Evolutionary conservation across 2,888 invertebrate species (phyloP), one percentile per base, ranked within the genome.

Genomic region (Arctia plantaginis): DNA sequence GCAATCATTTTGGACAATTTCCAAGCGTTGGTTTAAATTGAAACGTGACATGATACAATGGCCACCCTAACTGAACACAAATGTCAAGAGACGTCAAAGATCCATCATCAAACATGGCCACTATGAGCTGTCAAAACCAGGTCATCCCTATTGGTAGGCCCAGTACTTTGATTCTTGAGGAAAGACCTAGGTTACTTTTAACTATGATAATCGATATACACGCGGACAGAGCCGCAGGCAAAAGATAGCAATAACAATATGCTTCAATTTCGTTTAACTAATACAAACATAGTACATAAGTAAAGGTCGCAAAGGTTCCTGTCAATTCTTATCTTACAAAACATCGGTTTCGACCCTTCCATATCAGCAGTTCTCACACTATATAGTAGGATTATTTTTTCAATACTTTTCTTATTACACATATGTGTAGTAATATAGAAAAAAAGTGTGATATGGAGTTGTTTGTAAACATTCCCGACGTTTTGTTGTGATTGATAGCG

Each of bases 391-490:
- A 47, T 51, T 65, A 73, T 73, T 73, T 73, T 62, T 69, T 73
- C 39, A 47, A 73, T 64, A 64, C 65, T 67, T 51, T 64, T 44
- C 7, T 27, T 27, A 66, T 27, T 20, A 67, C 44, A 51, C 10
- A 41, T 64, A 68, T 41, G 10, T 51, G 10, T 51, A 23, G 51
- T 51, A 23, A 51, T 51, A 23, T 51, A 51, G 3, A 20, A 44
- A 73, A 73, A 73, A 69, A 69, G 27, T 71, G 41, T 66, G 44
- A 59, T n/a, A 69, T 72, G 20, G 69, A 69, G 64, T 72, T 70
- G 67, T 70, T 74, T 67, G 67, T 74, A 77, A 74, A 74, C 70
- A 72, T 77, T 66, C 72, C 23, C 72, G 67, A 66, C n/a, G 55
- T 72, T 64, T 65, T 55, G 39, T 47, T 18, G 69, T 72, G 74